Base-by-base conservation (phyloP, 2,888 invertebrate species). In the Drosophila nr. fundita region DNA sequence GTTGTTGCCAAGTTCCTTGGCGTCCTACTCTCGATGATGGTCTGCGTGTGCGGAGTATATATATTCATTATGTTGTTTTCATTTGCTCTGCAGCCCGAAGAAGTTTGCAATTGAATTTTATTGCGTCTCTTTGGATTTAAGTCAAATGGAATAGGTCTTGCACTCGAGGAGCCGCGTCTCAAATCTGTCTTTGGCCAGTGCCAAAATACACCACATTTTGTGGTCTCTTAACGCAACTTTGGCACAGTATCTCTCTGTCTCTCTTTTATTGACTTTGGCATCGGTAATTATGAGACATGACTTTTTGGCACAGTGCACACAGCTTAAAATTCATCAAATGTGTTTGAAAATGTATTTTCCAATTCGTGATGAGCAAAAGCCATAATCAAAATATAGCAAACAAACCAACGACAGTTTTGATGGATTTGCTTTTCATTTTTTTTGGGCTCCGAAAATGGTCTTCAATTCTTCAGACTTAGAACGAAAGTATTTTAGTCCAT, bases 51-150 rank as follows among this genome's bases (percentile, higher is more conserved):
- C 57, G 45, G 61, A 82, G 73, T 80, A 75, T 89, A 75, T 89
- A 75, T 87, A 82, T 79, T 87, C 86, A 87, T 88, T 88, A 82
- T 88, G 81, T 80, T 83, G 78, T 82, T 82, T 85, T 80, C 81
- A 77, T 79, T 86, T 83, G 80, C 81, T 59, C 59, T 54, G 73
- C 77, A 67, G 67, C 63, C 54, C 1, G 10, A 4, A 27, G 61
- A 84, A 90, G 68, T 88, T 88, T 62, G 52, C 87, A 90, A 89
- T 87, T 88, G 87, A 88, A 90, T 88, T 89, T 89, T 87, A 87
- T 87, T 83, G 78, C 78, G 72, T 73, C 73, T 68, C 42, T 75
- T 81, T 89, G 87, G 74, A 73, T 75, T 83, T 75, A 70, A 75
- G 57, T 67, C 68, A 66, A 67, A 74, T 78, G 74, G 67, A 69